phyloP scores from a whole-genome alignment of 2,797 vertebrate genomes.

The Carduelis carduelis region DNA sequence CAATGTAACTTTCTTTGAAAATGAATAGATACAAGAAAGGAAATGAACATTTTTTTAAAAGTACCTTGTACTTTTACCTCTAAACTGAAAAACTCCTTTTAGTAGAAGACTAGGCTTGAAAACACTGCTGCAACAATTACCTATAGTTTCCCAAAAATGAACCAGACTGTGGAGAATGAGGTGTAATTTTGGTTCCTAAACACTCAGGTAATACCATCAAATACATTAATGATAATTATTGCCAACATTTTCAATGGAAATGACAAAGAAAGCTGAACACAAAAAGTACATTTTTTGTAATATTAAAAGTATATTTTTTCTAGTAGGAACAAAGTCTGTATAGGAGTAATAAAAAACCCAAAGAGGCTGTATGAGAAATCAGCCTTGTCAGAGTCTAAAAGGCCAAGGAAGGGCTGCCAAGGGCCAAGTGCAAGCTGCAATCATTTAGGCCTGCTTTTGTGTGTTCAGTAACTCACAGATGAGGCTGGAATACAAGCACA shows the following conservation, averaged over 20 bases:
- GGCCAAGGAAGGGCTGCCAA: not conserved
- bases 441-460: not conserved
- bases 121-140: not conserved
- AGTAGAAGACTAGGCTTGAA: not conserved
- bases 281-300: not conserved
- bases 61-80: not conserved
- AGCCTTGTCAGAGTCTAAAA: not conserved
- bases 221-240: not conserved
- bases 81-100: not conserved
- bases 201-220: not conserved
- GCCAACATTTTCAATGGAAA: not conserved
- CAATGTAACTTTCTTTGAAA: not conserved
- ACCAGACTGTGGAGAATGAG: not conserved
- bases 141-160: not conserved
- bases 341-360: not conserved
- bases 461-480: not conserved
- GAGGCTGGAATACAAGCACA: not conserved
- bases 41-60: not conserved
- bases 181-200: not conserved
- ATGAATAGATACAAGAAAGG: not conserved
- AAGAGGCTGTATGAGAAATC: not conserved
- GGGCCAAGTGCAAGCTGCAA: not conserved
- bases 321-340: not conserved
- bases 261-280: not conserved
- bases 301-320: not conserved